phyloP scores from a whole-genome alignment of 2,888 invertebrate genomes.

The Drosophila algonquin region DNA sequence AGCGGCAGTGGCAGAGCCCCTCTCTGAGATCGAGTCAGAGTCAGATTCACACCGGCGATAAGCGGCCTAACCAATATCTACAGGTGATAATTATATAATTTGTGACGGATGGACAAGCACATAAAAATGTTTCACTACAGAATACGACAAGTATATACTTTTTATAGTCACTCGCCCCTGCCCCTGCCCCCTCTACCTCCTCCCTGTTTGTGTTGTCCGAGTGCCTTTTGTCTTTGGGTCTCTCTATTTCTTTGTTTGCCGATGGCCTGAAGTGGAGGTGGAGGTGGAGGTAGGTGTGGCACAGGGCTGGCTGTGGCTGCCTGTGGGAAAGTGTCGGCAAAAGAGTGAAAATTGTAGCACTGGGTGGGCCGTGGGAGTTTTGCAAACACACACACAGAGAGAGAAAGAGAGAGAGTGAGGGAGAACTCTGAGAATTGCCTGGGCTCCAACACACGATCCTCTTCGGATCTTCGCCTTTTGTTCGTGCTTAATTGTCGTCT shows the following conservation, averaged over 20 bases:
- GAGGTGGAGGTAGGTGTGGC: constrained; percentile 55
- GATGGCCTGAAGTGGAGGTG: constrained; percentile 23
- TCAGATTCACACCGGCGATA: constrained; percentile 78
- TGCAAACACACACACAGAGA: constrained; percentile 12
- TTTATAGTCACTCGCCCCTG: constrained; percentile 58
- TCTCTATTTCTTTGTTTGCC: constrained; percentile 50
- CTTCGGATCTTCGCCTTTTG: constrained; percentile 24
- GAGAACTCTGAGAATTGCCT: constrained; percentile 33
- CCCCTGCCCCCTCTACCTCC: constrained; percentile 12
- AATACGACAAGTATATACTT: constrained; percentile 47
- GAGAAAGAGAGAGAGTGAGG: not conserved
- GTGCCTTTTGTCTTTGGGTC: constrained; percentile 52
- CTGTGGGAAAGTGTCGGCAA: constrained; percentile 65
- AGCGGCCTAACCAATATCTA: constrained; percentile 76
- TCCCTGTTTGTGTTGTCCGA: constrained; percentile 57
- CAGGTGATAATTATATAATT: constrained; percentile 83
- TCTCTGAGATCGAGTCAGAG: constrained; percentile 37
- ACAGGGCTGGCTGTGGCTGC: constrained; percentile 3
- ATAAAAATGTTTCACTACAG: constrained; percentile 77
- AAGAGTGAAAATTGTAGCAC: constrained; percentile 75
- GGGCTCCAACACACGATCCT: constrained; percentile 21
- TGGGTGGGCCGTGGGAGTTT: constrained; percentile 78
- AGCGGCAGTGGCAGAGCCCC: constrained; percentile 17
- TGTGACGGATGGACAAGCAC: constrained; percentile 81
- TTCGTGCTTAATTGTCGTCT: constrained; percentile 82